Base-by-base conservation (phyloP, 2,797 vertebrate genomes). In the Loris lydekkerianus region DNA sequence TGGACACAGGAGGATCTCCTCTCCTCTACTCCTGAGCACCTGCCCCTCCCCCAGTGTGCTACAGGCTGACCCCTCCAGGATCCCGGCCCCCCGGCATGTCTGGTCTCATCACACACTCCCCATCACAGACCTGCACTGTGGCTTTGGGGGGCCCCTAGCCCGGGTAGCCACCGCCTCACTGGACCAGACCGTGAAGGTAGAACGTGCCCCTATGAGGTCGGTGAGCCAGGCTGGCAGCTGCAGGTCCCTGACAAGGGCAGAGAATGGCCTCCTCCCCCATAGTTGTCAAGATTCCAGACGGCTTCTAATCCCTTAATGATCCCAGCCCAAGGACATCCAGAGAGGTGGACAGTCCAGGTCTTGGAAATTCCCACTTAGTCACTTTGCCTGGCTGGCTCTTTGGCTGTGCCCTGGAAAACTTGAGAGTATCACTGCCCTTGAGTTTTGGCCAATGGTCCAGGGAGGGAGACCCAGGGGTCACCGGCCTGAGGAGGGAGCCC, bases 131-230 rank as follows among this genome's bases (percentile, higher is more conserved):
- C 97, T 99, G 97, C 99, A 99, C 98, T 99, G 99, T 2, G 99
- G 99, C 91, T 98, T 99, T 0, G 99, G 99, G 91, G 99, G 99
- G 86, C 98, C 99, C 69, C 98, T 99, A 98, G 99, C 99, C 21
- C 98, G 99, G 77, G 98, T 99, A 0, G 99, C 99, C 61, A 99
- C 99, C 0, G 98, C 99, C 5, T 99, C 99, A 2, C 98, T 99
- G 61, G 99, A 99, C 98, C 99, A 99, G 97, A 99, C 99, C 0
- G 99, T 99, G 3, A 99, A 99, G 99, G 99, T 99, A 96, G 95
- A 81, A 0, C 1, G 1, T 7, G 1, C 10, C n/a, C 9, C 2
- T 53, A 7, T 37, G 4, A 3, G 31, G 3, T 34, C 75, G 0
- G 4, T 17, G 20, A 75, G 75, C 65, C 8, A 1, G 18, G 80